Conservation (phyloP, 2,888 invertebrate genomes). For the Colostygia pectinataria region DNA sequence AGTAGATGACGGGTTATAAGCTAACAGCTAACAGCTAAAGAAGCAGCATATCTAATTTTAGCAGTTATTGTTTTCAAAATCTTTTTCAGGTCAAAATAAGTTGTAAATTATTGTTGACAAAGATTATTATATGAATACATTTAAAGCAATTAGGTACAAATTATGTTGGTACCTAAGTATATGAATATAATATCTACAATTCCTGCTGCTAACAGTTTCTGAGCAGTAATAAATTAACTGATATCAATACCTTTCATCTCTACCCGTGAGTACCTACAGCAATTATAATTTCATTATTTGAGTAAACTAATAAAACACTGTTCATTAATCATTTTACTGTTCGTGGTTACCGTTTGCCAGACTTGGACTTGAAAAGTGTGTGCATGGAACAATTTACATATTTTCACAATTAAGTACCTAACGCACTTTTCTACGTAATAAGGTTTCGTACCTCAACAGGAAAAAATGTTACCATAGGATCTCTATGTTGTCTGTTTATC, state of each 20-base stretch:
- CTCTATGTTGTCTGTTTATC: too few relatives aligned
- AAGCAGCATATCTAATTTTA: too few relatives aligned
- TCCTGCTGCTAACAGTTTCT: not conserved
- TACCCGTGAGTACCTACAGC: constrained; percentile 14
- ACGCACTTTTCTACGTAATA: not conserved
- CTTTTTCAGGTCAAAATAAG: too few relatives aligned
- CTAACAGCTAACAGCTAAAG: too few relatives aligned
- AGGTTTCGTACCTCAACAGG: too few relatives aligned
- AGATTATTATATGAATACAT: too few relatives aligned
- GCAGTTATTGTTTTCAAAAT: too few relatives aligned
- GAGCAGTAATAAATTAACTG: constrained; percentile 10
- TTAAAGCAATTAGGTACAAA: too few relatives aligned
- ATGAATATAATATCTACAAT: too few relatives aligned
- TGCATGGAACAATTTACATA: constrained; percentile 66
- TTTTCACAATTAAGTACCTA: constrained; percentile 59
- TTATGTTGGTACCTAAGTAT: not conserved
- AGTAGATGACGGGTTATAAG: too few relatives aligned
- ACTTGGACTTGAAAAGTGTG: constrained; percentile 28
- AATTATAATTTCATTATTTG: constrained; percentile 52
- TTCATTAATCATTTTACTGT: constrained; percentile 68
- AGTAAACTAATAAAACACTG: constrained; percentile 61
- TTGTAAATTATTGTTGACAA: too few relatives aligned
- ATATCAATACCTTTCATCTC: constrained; percentile 23
- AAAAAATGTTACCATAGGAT: too few relatives aligned
- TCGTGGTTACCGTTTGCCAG: constrained; percentile 54